Conservation (phyloP, 2,113 vertebrate species). For the Perccottus glenii region DNA sequence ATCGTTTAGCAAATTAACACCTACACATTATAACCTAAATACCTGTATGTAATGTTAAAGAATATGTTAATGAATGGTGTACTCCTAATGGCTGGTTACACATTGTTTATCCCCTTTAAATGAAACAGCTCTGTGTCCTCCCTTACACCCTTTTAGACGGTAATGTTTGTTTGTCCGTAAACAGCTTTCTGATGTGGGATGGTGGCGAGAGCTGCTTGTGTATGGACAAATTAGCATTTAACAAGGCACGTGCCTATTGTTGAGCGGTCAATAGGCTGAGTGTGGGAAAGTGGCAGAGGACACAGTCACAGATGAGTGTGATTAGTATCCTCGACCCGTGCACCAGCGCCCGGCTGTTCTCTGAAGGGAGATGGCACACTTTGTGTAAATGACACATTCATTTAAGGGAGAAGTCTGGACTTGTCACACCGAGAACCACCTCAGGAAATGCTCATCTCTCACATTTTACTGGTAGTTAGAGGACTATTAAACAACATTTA, state of each 20-base stretch:
- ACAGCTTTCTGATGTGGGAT: slow-evolving; percentile 2
- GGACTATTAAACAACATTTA: too few relatives aligned
- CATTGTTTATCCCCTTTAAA: too few relatives aligned
- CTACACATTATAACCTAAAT: too few relatives aligned
- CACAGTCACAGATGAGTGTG: slow-evolving; percentile 72
- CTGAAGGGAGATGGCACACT: slow-evolving; percentile 70
- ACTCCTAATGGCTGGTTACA: too few relatives aligned
- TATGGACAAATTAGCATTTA: slow-evolving; percentile 73
- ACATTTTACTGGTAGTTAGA: too few relatives aligned
- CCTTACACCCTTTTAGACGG: slow-evolving; percentile 3
- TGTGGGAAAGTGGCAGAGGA: slow-evolving; percentile 77
- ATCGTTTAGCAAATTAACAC: too few relatives aligned
- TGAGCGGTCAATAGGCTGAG: slow-evolving; percentile 58
- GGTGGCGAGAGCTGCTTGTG: slow-evolving; percentile 41
- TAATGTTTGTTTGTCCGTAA: slow-evolving; percentile 38
- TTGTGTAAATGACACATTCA: slow-evolving; percentile 18
- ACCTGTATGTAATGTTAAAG: too few relatives aligned
- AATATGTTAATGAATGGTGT: too few relatives aligned
- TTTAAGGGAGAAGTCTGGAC: not conserved
- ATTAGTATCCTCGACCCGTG: slow-evolving; percentile 62
- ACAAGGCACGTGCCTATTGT: slow-evolving; percentile 80
- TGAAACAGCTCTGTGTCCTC: not conserved
- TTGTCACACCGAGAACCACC: too few relatives aligned
- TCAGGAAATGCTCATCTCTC: too few relatives aligned
- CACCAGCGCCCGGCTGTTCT: slow-evolving; percentile 49